Percentiles rank a stretch among this genome's conserved stretches.
Conservation (phyloP, 2,888 invertebrate genomes). For the Trichacis sp. region DNA sequence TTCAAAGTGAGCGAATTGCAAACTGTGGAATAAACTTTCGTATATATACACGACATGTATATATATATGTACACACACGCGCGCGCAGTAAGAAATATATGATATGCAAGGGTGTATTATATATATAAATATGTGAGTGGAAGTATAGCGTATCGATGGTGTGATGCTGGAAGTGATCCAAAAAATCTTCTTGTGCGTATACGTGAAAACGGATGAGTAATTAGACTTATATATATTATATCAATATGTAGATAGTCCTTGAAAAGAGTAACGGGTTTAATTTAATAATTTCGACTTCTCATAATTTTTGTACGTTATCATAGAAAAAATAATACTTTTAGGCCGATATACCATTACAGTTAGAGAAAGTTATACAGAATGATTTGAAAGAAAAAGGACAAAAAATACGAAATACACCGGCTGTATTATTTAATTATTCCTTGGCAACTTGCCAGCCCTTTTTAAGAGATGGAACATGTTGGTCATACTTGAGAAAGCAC, state of each 20-base stretch:
- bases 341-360: slow-evolving; percentile 48
- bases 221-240: slow-evolving; percentile 56
- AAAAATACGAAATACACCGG: slow-evolving; percentile 39
- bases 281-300: slow-evolving; percentile 61
- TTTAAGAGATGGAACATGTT: slow-evolving; percentile 57
- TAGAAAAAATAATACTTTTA: slow-evolving; percentile 61
- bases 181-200: slow-evolving; percentile 45
- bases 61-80: slow-evolving; percentile 29
- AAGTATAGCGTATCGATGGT: slow-evolving; percentile 51
- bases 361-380: slow-evolving; percentile 40
- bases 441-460: slow-evolving; percentile 54
- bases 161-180: slow-evolving; percentile 51
- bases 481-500: slow-evolving; percentile 61
- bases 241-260: slow-evolving; percentile 64
- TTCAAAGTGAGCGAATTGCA: neutral
- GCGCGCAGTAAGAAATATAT: slow-evolving; percentile 3
- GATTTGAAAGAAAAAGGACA: slow-evolving; percentile 18
- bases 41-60: slow-evolving; percentile 10
- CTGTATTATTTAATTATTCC: slow-evolving; percentile 57
- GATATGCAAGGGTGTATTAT: slow-evolving; percentile 34
- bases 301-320: slow-evolving; percentile 66
- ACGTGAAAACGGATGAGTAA: slow-evolving; percentile 46
- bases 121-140: slow-evolving; percentile 38
- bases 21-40: slow-evolving; percentile 15
- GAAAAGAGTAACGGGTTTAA: slow-evolving; percentile 59